Percentiles rank a stretch among this genome's conserved stretches.
phyloP scores from a whole-genome alignment of 2,113 vertebrate genomes.

The Delphinapterus leucas region DNA sequence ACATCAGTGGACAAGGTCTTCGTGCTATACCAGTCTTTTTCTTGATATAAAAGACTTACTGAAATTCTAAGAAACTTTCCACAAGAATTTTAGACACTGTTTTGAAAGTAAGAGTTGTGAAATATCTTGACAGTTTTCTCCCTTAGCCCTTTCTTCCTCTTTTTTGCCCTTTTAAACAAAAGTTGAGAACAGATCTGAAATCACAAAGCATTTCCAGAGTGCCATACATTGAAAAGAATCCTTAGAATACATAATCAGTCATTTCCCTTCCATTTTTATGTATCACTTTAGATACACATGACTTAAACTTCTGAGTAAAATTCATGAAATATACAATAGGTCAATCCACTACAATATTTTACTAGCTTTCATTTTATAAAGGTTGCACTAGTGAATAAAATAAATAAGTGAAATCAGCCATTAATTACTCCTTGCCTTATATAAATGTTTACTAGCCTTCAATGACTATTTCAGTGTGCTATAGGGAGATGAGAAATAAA shows the following conservation, averaged over 20 bases:
- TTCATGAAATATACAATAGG: not conserved
- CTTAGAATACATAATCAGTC: not conserved
- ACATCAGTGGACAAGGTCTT: not conserved
- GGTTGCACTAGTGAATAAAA: not conserved
- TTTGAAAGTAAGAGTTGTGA: conserved; percentile 4
- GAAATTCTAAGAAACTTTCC: conserved; percentile 22
- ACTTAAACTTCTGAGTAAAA: not conserved
- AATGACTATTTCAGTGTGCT: not conserved
- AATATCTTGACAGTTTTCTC: conserved; percentile 23
- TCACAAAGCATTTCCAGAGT: conserved; percentile 22
- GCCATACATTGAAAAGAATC: not conserved
- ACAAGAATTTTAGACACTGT: not conserved
- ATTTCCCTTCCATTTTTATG: not conserved
- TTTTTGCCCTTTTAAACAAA: not conserved
- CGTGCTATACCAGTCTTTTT: not conserved
- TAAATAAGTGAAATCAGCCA: not conserved
- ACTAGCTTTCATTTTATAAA: not conserved
- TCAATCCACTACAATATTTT: not conserved
- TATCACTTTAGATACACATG: not conserved
- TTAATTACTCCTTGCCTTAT: not conserved
- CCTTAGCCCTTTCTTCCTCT: not conserved
- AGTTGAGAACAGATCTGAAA: conserved; percentile 19
- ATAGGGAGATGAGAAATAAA: not conserved
- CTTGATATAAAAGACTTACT: conserved; percentile 10
- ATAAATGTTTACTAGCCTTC: not conserved